phyloP scores from a whole-genome alignment of 2,797 vertebrate species.

The Gallirallus australis region DNA sequence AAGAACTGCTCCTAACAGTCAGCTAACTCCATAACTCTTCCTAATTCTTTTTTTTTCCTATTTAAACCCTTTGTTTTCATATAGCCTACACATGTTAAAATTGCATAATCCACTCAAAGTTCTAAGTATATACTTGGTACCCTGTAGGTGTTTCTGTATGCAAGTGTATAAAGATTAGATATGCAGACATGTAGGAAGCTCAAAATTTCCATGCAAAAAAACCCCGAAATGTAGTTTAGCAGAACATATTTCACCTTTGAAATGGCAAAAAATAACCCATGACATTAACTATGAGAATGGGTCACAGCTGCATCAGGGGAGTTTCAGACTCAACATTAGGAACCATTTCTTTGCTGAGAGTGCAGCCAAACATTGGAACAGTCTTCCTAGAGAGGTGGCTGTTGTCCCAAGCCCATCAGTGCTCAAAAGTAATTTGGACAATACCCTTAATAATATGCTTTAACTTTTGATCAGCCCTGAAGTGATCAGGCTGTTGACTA shows the following conservation, averaged over 20 bases:
- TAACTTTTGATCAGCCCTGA: neutral
- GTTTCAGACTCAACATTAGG: neutral
- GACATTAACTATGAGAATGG: neutral
- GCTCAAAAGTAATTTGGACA: neutral
- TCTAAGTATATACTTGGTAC: neutral
- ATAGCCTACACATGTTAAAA: neutral
- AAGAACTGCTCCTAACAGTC: neutral
- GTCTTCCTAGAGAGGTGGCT: neutral
- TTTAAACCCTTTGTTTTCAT: neutral
- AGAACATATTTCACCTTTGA: neutral
- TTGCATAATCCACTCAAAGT: neutral
- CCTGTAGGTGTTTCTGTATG: conserved; percentile 8
- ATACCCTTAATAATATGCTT: neutral
- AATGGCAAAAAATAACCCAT: neutral
- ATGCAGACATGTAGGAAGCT: conserved; percentile 21
- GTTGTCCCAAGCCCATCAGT: neutral
- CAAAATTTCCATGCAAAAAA: neutral
- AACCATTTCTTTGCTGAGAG: neutral
- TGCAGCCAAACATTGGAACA: neutral
- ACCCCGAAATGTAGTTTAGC: neutral
- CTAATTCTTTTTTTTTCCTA: neutral
- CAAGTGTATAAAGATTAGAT: neutral
- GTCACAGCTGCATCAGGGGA: neutral
- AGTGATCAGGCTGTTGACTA: neutral
- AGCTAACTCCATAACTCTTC: neutral